Evolutionary conservation across 2,888 invertebrate species (phyloP).

Genomic region (Amblyjoppa proteus): DNA sequence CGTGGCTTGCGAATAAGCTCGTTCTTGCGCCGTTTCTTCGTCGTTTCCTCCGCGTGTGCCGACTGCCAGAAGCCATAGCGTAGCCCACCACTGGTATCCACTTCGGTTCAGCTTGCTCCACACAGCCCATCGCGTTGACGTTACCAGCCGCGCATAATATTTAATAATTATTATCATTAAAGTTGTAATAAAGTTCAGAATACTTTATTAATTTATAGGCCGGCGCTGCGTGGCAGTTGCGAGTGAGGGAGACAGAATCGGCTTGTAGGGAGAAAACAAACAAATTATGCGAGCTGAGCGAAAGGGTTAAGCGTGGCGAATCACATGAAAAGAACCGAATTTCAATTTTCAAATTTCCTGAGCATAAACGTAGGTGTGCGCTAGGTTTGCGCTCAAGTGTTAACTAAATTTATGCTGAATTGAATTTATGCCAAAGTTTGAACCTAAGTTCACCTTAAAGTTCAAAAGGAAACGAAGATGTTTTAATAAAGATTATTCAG

Average conservation of each 20-base stretch:
- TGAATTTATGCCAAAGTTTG: background rate
- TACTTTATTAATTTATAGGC: slow-evolving; percentile 85
- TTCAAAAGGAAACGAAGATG: background rate
- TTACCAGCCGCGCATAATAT: slow-evolving; percentile 83
- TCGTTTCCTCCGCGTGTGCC: slow-evolving; percentile 54
- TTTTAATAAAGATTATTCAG: too few relatives aligned
- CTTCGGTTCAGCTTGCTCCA: slow-evolving; percentile 51
- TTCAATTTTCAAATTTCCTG: background rate
- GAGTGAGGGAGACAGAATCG: slow-evolving; percentile 26
- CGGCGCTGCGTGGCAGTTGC: slow-evolving; percentile 66
- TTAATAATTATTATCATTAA: slow-evolving; percentile 85
- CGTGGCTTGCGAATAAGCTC: slow-evolving; percentile 35
- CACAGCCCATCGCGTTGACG: slow-evolving; percentile 76
- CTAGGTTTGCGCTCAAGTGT: background rate
- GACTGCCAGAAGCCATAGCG: slow-evolving; percentile 53
- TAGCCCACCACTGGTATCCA: slow-evolving; percentile 33
- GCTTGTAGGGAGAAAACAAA: slow-evolving; percentile 29
- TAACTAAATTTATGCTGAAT: background rate
- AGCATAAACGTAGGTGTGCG: background rate
- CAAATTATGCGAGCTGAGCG: background rate
- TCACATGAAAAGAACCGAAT: background rate
- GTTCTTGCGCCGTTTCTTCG: slow-evolving; percentile 65
- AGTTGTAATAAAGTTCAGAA: slow-evolving; percentile 85
- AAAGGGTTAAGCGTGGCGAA: slow-evolving; percentile 24
- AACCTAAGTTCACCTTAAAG: background rate